Evolutionary conservation across 2,113 vertebrate genomes (phyloP).

Genomic region (Myocastor coypus): DNA sequence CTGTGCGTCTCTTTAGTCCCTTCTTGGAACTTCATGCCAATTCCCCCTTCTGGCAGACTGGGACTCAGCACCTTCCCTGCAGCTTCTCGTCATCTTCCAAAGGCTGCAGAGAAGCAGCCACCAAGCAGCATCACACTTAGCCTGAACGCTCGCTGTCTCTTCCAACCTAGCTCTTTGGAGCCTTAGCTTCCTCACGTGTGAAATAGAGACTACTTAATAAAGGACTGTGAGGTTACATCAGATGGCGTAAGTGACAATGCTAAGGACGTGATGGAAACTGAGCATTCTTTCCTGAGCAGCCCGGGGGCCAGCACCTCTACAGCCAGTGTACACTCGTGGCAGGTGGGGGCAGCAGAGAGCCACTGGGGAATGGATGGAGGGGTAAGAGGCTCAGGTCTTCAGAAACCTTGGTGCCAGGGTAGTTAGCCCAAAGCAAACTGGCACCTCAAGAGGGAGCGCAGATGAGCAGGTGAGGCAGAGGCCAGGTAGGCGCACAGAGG

Average conservation of each 20-base stretch:
- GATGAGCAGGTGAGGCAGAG: neutral
- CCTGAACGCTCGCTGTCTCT: neutral
- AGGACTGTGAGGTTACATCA: neutral
- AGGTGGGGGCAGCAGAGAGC: constrained; percentile 74
- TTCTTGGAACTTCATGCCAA: neutral
- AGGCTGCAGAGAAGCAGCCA: neutral
- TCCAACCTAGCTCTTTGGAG: neutral
- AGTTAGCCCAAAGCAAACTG: neutral
- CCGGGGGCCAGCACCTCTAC: neutral
- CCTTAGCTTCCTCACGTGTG: neutral
- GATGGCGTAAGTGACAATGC: neutral
- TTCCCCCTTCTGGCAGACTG: neutral
- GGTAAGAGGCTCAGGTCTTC: neutral
- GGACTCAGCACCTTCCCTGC: neutral
- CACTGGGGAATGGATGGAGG: neutral
- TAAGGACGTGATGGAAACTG: neutral
- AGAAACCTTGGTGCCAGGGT: neutral
- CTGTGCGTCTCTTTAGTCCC: neutral
- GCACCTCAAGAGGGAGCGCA: neutral
- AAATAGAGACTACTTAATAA: constrained; percentile 12
- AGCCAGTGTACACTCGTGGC: constrained; percentile 43
- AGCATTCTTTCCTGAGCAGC: neutral
- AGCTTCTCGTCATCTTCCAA: neutral
- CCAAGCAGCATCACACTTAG: neutral
- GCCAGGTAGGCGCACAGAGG: neutral